Evolutionary conservation across 2,888 invertebrate species (phyloP).

Genomic region (Scaeva pyrastri): DNA sequence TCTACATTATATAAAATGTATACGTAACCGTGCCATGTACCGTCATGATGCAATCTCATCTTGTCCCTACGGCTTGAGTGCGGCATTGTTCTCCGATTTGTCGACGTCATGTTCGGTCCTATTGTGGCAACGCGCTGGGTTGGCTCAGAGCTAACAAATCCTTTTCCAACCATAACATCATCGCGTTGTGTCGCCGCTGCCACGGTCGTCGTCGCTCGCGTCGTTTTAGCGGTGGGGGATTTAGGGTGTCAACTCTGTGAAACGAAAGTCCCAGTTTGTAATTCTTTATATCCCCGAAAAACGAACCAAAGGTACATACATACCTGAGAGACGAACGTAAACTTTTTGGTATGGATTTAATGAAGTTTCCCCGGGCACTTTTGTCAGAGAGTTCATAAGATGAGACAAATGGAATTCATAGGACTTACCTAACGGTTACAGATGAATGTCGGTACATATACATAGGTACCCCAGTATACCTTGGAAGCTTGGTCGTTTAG

Average conservation of each 20-base stretch:
- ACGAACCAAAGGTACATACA: conserved; percentile 42
- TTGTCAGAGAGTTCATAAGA: conserved; percentile 69
- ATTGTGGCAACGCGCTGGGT: conserved; percentile 66
- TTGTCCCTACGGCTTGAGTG: conserved; percentile 43
- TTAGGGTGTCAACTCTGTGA: conserved; percentile 27
- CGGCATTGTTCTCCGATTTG: conserved; percentile 75
- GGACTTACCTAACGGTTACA: conserved; percentile 26
- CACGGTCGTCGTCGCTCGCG: conserved; percentile 42
- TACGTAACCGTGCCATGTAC: conserved; percentile 10
- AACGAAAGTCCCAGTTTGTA: conserved; percentile 9
- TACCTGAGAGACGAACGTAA: conserved; percentile 37
- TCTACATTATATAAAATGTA: neutral
- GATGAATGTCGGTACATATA: too few relatives aligned
- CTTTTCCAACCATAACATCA: conserved; percentile 73
- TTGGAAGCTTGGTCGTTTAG: conserved; percentile 58
- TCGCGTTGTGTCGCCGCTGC: conserved; percentile 9
- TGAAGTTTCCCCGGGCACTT: conserved; percentile 74
- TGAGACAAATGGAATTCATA: conserved; percentile 71
- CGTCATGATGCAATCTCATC: conserved; percentile 42
- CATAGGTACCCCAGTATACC: conserved; percentile 10
- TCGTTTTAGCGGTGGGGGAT: conserved; percentile 23
- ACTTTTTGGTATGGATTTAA: conserved; percentile 72
- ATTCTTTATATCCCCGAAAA: conserved; percentile 17
- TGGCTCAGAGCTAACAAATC: conserved; percentile 73
- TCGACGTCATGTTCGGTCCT: conserved; percentile 72